phyloP scores from a whole-genome alignment of 2,888 invertebrate species.

The Chydorus sphaericus region DNA sequence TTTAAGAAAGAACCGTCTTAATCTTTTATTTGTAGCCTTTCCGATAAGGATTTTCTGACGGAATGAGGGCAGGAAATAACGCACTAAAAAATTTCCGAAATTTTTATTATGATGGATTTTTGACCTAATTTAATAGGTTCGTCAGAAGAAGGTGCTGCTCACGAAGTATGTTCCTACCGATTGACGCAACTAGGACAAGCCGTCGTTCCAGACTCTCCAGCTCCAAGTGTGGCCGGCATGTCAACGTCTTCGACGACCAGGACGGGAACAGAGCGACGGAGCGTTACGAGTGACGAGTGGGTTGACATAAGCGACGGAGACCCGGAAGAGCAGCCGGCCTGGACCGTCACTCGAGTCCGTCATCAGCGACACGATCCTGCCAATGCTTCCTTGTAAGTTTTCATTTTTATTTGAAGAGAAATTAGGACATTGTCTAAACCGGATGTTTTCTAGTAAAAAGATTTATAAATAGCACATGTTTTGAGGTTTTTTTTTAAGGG shows the following conservation, averaged over 20 bases:
- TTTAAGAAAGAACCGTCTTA: too few relatives aligned
- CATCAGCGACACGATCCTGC: slow-evolving; percentile 4
- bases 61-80: too few relatives aligned
- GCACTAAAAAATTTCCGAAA: too few relatives aligned
- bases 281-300: slow-evolving; percentile 49
- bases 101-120: too few relatives aligned
- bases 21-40: too few relatives aligned
- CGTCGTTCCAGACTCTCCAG: slow-evolving; percentile 12
- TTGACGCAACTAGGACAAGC: slow-evolving; percentile 4
- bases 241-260: slow-evolving; percentile 8
- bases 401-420: too few relatives aligned
- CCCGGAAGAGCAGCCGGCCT: slow-evolving; percentile 15
- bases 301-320: slow-evolving; percentile 37
- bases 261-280: slow-evolving; percentile 13
- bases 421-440: neutral
- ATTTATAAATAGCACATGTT: too few relatives aligned
- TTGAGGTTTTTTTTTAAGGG: too few relatives aligned
- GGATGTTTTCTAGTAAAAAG: neutral
- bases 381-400: slow-evolving; percentile 10
- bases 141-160: slow-evolving; percentile 3
- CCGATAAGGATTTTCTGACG: too few relatives aligned
- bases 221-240: slow-evolving; percentile 12
- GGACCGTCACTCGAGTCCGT: slow-evolving; percentile 1
- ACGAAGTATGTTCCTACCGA: slow-evolving; percentile 13
- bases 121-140: neutral